These are phyloP conservation scores for Dynastes tityus DNA, from an alignment of 2,888 invertebrate species.

Conservation along the genomic window DNA sequence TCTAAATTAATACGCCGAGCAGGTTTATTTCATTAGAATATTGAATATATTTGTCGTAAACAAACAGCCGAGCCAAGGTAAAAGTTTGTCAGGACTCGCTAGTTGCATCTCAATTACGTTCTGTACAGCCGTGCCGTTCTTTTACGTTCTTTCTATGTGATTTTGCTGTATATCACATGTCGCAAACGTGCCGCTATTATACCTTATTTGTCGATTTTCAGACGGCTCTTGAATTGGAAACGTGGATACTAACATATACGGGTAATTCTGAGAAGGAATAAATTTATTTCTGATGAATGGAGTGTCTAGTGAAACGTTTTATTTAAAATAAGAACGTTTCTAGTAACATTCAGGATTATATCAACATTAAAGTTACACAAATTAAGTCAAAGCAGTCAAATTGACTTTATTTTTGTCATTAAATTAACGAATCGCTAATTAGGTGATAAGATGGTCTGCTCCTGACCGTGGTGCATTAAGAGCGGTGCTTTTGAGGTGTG, in stretches of 20 bases:
- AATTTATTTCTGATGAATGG: no score
- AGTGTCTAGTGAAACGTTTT: no score
- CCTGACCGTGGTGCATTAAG: no score
- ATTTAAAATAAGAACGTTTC: no score
- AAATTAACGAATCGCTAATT: no score
- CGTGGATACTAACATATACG: background rate
- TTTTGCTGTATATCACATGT: constrained; percentile 33
- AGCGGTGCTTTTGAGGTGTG: no score
- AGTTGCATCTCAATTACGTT: constrained; percentile 30
- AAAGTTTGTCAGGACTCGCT: constrained; percentile 15
- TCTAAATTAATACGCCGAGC: constrained; percentile 39
- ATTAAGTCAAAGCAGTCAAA: no score
- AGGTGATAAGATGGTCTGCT: no score
- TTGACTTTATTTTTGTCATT: no score
- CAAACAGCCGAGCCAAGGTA: constrained; percentile 35
- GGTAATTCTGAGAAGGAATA: no score
- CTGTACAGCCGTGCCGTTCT: background rate
- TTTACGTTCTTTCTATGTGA: constrained; percentile 18
- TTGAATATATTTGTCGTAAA: constrained; percentile 33
- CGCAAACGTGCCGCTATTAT: constrained; percentile 14
- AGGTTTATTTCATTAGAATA: constrained; percentile 39
- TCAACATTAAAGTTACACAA: no score
- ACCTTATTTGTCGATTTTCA: constrained; percentile 20
- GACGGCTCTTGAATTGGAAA: background rate
- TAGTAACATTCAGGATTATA: no score